Evolutionary conservation across 2,888 invertebrate genomes (phyloP).

Genomic region (Drosophila testacea): DNA sequence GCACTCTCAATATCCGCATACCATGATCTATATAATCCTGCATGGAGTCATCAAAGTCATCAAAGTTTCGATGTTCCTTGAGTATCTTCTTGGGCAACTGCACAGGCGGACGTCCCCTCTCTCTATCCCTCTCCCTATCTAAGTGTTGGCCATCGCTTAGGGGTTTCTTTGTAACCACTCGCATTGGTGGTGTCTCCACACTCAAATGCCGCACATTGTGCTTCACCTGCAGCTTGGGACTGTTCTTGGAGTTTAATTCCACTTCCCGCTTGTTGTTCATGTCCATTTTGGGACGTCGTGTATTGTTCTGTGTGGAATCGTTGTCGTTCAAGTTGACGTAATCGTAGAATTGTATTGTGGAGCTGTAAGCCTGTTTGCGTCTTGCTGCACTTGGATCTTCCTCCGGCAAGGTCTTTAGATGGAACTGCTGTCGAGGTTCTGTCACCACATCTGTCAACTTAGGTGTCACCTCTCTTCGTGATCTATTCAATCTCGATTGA

Average conservation of each 20-base stretch:
- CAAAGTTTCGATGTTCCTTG: conserved; percentile 33
- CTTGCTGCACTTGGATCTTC: conserved; percentile 63
- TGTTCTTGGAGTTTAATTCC: conserved; percentile 83
- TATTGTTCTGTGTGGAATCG: conserved; percentile 70
- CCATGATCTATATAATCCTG: conserved; percentile 60
- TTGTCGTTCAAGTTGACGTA: conserved; percentile 75
- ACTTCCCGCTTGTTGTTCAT: conserved; percentile 82
- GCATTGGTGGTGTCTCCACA: conserved; percentile 39
- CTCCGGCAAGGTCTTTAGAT: conserved; percentile 53
- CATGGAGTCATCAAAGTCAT: conserved; percentile 36
- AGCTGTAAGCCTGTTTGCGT: conserved; percentile 81
- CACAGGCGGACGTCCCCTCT: not conserved
- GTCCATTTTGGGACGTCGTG: conserved; percentile 77
- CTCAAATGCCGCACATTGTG: conserved; percentile 75
- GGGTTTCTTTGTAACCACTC: conserved; percentile 53
- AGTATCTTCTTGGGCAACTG: conserved; percentile 68
- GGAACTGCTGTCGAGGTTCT: not conserved
- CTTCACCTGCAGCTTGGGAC: conserved; percentile 82
- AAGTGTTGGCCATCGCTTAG: conserved; percentile 55
- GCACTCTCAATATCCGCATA: conserved; percentile 65
- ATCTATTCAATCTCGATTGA: conserved; percentile 31
- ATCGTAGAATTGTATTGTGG: conserved; percentile 84
- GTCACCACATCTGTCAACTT: conserved; percentile 65
- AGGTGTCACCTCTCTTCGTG: conserved; percentile 66
- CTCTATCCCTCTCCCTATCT: conserved; percentile 33